phyloP scores from a whole-genome alignment of 2,113 vertebrate species.

The Merops nubicus region DNA sequence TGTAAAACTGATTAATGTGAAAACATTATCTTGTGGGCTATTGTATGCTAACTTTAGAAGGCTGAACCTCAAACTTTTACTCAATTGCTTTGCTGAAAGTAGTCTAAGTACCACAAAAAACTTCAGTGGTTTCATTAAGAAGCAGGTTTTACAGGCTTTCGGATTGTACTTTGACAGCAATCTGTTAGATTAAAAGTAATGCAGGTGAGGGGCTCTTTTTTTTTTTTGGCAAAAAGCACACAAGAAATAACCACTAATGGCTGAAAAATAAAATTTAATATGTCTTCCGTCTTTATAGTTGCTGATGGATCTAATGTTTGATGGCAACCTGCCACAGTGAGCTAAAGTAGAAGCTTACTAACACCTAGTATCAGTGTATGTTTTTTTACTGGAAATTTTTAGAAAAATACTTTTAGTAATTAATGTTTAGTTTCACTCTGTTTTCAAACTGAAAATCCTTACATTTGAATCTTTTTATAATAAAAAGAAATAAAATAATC shows the following conservation, averaged over 20 bases:
- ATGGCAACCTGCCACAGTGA: not conserved
- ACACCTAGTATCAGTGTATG: not conserved
- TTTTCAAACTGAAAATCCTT: not conserved
- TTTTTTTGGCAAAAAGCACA: not conserved
- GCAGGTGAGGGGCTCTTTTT: rapidly evolving
- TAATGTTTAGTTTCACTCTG: not conserved
- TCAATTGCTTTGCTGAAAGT: not conserved
- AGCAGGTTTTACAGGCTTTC: not conserved
- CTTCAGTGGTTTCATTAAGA: not conserved
- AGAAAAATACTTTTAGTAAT: not conserved
- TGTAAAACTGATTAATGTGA: not conserved
- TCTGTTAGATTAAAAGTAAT: not conserved
- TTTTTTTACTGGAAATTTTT: not conserved
- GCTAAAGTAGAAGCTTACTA: not conserved
- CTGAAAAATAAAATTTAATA: not conserved
- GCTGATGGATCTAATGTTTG: not conserved
- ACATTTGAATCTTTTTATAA: not conserved
- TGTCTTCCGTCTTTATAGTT: not conserved
- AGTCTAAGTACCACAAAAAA: not conserved
- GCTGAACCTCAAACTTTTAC: not conserved
- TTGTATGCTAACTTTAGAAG: not conserved
- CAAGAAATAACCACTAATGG: not conserved
- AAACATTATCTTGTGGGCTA: not conserved
- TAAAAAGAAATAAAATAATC: not conserved
- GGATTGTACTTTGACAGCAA: not conserved